Percentiles rank a stretch among this genome's conserved stretches.
Evolutionary conservation across 2,797 vertebrate genomes (phyloP).

Genomic region (Pseudochirops corinnae): DNA sequence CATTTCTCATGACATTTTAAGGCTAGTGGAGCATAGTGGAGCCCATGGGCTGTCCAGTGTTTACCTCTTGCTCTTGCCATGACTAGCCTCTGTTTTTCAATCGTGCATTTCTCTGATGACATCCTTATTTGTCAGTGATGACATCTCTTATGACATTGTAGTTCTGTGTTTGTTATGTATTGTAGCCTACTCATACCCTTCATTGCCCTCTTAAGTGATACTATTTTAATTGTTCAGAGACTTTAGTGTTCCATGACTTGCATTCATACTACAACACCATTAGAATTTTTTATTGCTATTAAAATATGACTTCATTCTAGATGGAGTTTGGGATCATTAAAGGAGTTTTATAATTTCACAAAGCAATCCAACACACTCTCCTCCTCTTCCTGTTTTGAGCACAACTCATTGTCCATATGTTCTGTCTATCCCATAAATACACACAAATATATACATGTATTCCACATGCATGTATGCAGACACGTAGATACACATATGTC

Average conservation of each 20-base stretch:
- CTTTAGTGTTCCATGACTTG: neutral
- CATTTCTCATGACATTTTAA: neutral
- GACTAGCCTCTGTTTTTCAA: neutral
- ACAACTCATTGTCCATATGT: neutral
- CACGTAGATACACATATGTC: too few relatives aligned
- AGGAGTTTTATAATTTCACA: neutral
- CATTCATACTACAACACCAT: neutral
- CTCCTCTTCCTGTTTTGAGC: neutral
- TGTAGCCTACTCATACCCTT: neutral
- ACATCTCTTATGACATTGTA: neutral
- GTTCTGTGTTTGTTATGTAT: neutral
- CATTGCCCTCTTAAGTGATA: neutral
- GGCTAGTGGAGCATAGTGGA: neutral
- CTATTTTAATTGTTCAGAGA: neutral
- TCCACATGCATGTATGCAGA: too few relatives aligned
- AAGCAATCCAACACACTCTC: neutral
- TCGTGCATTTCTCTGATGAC: neutral
- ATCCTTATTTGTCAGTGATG: neutral
- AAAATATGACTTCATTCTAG: neutral
- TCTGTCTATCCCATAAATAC: neutral
- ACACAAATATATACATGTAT: too few relatives aligned
- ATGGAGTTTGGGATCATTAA: neutral
- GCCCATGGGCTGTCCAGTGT: neutral
- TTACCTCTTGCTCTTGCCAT: neutral
- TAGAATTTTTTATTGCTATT: neutral